A percentile compares a stretch with the other conserved stretches of the same genome.
Evolutionary conservation across 2,888 invertebrate genomes (phyloP).

Genomic region (Epiblema foenella): DNA sequence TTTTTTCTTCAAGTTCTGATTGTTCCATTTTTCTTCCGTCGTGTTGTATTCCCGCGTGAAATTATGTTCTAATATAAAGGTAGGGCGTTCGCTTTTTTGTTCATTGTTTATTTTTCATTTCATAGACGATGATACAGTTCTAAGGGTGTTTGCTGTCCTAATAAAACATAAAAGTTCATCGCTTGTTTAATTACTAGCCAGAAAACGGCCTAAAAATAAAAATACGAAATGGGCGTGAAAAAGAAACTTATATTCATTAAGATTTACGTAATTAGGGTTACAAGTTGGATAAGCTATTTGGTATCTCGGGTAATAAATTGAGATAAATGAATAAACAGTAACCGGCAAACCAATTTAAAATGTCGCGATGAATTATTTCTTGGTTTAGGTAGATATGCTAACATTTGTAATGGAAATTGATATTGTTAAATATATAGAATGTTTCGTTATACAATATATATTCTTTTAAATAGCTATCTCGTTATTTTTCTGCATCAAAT

Average conservation of each 20-base stretch:
- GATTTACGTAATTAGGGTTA: conserved; percentile 38
- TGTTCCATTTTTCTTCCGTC: conserved; percentile 46
- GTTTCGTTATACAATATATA: neutral
- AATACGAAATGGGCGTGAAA: conserved; percentile 23
- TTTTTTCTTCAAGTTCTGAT: conserved; percentile 47
- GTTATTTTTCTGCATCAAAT: neutral
- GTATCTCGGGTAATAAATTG: conserved; percentile 30
- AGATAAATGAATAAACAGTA: conserved; percentile 36
- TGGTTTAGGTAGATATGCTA: neutral
- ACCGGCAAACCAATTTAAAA: conserved; percentile 11
- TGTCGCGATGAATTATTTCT: neutral
- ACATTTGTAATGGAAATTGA: neutral
- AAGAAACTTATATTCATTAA: conserved; percentile 41
- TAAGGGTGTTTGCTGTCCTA: conserved; percentile 12
- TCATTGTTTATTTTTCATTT: conserved; percentile 32
- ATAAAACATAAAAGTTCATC: conserved; percentile 25
- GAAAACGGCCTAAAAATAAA: conserved; percentile 13
- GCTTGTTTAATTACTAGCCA: conserved; percentile 20
- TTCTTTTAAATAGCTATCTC: no score
- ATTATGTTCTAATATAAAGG: conserved; percentile 40
- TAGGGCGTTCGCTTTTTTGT: conserved; percentile 17
- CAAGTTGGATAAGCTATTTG: conserved; percentile 14
- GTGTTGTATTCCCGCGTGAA: conserved; percentile 43
- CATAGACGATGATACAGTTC: conserved; percentile 21
- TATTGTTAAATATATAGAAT: neutral